phyloP scores from a whole-genome alignment of 2,888 invertebrate genomes.

The Peribatodes rhomboidaria region DNA sequence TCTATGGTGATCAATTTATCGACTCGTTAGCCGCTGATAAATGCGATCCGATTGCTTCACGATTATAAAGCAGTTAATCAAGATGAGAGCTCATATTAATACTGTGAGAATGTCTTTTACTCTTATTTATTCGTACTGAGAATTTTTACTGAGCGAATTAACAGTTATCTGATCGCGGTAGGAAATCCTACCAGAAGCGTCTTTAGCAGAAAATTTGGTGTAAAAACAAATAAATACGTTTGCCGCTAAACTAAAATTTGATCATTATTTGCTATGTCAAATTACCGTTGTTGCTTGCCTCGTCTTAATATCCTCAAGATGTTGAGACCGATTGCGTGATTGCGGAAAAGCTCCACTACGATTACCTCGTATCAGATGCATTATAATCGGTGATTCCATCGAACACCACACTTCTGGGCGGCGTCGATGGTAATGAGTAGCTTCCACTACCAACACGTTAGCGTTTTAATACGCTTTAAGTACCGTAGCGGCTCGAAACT shows the following conservation, averaged over 20 bases:
- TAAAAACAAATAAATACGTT: not conserved
- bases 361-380: constrained; percentile 69
- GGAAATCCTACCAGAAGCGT: not conserved
- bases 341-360: constrained; percentile 70
- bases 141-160: constrained; percentile 20
- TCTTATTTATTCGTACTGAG: constrained; percentile 51
- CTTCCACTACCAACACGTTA: constrained; percentile 70
- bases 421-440: constrained; percentile 68
- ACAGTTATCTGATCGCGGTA: not conserved
- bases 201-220: not conserved
- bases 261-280: not conserved
- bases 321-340: constrained; percentile 61
- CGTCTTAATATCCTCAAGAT: constrained; percentile 12
- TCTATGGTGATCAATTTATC: constrained; percentile 80
- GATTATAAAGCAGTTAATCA: constrained; percentile 79
- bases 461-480: constrained; percentile 72
- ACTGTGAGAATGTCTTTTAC: constrained; percentile 67
- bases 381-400: constrained; percentile 75
- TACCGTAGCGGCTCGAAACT: constrained; percentile 66
- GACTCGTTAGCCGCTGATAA: constrained; percentile 79
- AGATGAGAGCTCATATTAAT: constrained; percentile 72
- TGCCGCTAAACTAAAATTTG: not conserved
- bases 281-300: not conserved
- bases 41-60: constrained; percentile 73
- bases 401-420: constrained; percentile 67